These are phyloP conservation scores for Leptestheria dahalacensis DNA, from an alignment of 1,140 invertebrate genomes.

Conservation along the genomic window DNA sequence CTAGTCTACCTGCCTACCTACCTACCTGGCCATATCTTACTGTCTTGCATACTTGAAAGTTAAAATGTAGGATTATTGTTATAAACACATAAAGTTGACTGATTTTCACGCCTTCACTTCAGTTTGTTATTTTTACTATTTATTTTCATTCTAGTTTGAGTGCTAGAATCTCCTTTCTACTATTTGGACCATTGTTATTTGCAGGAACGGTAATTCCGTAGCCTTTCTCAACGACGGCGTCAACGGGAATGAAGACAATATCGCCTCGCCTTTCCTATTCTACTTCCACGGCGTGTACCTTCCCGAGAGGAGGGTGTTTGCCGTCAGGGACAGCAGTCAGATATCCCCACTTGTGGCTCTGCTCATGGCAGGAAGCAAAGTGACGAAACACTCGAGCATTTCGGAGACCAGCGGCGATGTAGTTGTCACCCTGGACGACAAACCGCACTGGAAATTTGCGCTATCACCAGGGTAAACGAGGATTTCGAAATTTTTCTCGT, in stretches of 20 bases:
- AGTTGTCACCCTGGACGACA: conserved; percentile 16
- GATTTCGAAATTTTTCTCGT: too few relatives aligned
- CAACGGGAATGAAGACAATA: conserved; percentile 30
- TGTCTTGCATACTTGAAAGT: too few relatives aligned
- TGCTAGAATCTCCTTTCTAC: neutral
- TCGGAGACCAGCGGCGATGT: conserved; percentile 15
- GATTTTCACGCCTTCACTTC: too few relatives aligned
- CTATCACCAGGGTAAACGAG: conserved; percentile 26
- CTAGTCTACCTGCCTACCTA: too few relatives aligned
- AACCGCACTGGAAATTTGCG: conserved; percentile 19
- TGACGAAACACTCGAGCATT: conserved; percentile 17
- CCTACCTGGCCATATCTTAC: too few relatives aligned
- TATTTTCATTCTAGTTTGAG: too few relatives aligned
- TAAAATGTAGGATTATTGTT: too few relatives aligned
- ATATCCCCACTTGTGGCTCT: conserved; percentile 36
- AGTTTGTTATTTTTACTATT: too few relatives aligned
- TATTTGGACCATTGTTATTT: conserved; percentile 15
- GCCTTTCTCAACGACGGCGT: conserved; percentile 37
- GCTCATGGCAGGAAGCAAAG: conserved; percentile 28
- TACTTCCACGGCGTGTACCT: conserved; percentile 33
- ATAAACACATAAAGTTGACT: too few relatives aligned
- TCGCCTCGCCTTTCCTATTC: conserved; percentile 25
- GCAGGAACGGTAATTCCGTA: conserved; percentile 31
- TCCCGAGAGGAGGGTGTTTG: conserved; percentile 27
- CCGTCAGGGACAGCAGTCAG: conserved; percentile 35